Conservation (phyloP, 2,797 vertebrate species). For the Hephaestus fuliginosus region DNA sequence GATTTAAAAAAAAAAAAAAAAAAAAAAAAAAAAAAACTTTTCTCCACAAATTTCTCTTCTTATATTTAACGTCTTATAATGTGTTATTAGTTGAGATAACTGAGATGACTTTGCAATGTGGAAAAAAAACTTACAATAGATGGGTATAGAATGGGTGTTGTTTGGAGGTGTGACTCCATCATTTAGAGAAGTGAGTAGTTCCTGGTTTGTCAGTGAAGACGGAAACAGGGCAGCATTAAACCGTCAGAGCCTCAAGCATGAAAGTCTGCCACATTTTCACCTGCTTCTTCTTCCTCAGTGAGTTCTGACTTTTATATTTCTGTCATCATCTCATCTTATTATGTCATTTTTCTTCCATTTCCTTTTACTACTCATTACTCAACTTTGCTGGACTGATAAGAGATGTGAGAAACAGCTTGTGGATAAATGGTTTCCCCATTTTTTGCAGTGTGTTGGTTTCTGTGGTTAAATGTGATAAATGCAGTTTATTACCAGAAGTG, state of each 20-base stretch:
- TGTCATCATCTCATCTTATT: not conserved
- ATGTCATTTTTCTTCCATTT: rapidly evolving
- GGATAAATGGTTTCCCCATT: no score
- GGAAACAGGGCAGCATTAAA: not conserved
- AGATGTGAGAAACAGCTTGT: no score
- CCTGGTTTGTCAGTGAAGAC: not conserved
- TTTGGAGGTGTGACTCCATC: not conserved
- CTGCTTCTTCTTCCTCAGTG: slow-evolving; percentile 29
- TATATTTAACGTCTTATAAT: no score
- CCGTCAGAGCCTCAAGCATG: slow-evolving; percentile 21
- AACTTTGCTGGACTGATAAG: no score
- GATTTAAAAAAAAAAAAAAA: no score
- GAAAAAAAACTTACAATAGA: not conserved
- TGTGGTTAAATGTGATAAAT: no score
- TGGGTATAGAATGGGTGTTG: not conserved
- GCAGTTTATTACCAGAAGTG: no score
- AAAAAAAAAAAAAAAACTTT: no score
- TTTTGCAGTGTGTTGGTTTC: no score
- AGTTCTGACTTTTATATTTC: not conserved
- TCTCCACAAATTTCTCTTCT: no score
- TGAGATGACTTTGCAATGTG: no score
- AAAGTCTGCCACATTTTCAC: not conserved
- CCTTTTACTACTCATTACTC: not conserved
- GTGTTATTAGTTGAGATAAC: no score
- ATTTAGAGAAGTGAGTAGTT: slow-evolving; percentile 22